A percentile compares a stretch with the other conserved stretches of the same genome.
phyloP scores from a whole-genome alignment of 1,140 invertebrate genomes.

The Rhopalosiphum padi region DNA sequence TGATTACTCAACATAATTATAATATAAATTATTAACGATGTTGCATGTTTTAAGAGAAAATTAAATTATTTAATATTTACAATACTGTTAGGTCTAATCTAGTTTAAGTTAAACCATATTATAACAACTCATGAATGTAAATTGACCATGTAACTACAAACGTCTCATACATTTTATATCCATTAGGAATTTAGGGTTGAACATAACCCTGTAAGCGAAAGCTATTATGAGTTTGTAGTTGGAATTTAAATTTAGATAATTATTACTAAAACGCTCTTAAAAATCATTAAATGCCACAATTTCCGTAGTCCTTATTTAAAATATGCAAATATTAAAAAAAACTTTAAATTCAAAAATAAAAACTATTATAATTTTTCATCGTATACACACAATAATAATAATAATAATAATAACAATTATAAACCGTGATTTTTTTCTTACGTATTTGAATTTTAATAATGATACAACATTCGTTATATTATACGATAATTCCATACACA shows the following conservation, averaged over 20 bases:
- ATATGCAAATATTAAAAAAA: background rate
- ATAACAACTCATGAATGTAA: slow-evolving; percentile 32
- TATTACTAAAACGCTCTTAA: background rate
- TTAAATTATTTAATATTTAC: slow-evolving; percentile 40
- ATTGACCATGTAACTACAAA: slow-evolving; percentile 4
- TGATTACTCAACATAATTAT: slow-evolving; percentile 41
- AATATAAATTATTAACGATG: background rate
- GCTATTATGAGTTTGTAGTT: background rate
- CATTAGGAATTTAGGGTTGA: background rate
- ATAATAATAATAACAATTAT: too few species aligned
- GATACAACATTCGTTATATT: background rate
- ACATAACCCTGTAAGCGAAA: background rate
- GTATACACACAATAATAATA: too few species aligned
- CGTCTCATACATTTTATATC: slow-evolving; percentile 14
- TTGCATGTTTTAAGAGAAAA: background rate
- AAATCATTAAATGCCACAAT: background rate
- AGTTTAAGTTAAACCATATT: slow-evolving; percentile 36
- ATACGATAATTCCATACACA: background rate
- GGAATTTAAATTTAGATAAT: background rate
- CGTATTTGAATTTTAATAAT: background rate
- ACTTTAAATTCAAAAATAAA: too few species aligned
- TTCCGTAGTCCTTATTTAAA: background rate
- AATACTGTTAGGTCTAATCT: background rate
- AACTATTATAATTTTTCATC: too few species aligned
- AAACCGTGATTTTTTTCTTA: background rate